Evolutionary conservation across 2,888 invertebrate genomes (phyloP).

Genomic region (Acrobasis suavella): DNA sequence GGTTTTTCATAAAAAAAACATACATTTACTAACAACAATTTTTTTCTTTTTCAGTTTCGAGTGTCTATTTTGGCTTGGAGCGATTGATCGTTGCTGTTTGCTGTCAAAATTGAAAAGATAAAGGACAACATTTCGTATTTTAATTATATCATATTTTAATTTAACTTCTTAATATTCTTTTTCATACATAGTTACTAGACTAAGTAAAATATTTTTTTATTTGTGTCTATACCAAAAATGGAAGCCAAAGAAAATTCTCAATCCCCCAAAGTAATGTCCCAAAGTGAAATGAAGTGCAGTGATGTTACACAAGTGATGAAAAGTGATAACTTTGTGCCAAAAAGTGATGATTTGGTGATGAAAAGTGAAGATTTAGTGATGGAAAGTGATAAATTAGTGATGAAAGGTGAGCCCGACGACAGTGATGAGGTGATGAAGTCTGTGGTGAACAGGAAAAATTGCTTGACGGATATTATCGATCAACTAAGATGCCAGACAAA

Average conservation of each 20-base stretch:
- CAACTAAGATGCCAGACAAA: slow-evolving; percentile 72
- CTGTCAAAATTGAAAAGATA: no score
- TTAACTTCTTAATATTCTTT: no score
- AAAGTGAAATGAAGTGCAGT: slow-evolving; percentile 33
- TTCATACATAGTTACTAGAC: no score
- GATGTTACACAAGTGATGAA: slow-evolving; percentile 33
- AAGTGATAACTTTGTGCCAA: slow-evolving; percentile 48
- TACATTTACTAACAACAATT: no score
- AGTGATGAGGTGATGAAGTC: slow-evolving; percentile 46
- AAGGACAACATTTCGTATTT: no score
- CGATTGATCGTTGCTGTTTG: no score
- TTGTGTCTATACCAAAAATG: slow-evolving; percentile 24
- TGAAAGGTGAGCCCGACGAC: slow-evolving; percentile 49
- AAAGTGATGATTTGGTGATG: slow-evolving; percentile 35
- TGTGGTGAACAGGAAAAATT: slow-evolving; percentile 62
- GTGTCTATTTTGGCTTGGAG: no score
- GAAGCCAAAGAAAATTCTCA: slow-evolving; percentile 28
- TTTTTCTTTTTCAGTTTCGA: no score
- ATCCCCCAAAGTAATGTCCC: slow-evolving; percentile 26
- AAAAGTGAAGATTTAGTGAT: slow-evolving; percentile 34
- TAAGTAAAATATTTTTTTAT: neutral
- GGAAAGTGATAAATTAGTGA: slow-evolving; percentile 46
- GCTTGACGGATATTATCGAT: slow-evolving; percentile 76
- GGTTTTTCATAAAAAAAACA: no score
- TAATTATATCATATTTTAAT: no score